Evolutionary conservation across 2,113 vertebrate genomes (phyloP).

Genomic region (Tragelaphus buxtoni): DNA sequence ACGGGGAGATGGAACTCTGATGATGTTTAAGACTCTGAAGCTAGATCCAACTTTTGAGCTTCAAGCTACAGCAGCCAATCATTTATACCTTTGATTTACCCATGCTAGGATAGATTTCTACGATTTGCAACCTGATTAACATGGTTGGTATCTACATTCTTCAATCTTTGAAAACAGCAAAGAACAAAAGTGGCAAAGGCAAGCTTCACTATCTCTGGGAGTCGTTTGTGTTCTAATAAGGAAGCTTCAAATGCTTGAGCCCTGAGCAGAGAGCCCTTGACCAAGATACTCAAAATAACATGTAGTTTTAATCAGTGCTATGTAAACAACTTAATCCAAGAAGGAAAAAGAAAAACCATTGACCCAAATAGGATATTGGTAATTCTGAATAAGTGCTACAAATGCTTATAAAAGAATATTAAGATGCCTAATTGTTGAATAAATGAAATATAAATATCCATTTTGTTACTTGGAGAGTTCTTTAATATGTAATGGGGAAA

Average conservation of each 20-base stretch:
- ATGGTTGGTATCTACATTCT: background rate
- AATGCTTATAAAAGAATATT: conserved; percentile 42
- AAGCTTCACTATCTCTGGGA: background rate
- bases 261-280: background rate
- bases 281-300: background rate
- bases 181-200: background rate
- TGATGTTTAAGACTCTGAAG: background rate
- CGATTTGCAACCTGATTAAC: background rate
- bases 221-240: background rate
- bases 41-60: background rate
- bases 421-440: conserved; percentile 53
- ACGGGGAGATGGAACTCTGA: background rate
- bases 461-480: conserved; percentile 35
- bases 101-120: background rate
- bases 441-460: conserved; percentile 60
- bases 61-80: background rate
- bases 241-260: background rate
- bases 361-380: conserved; percentile 52
- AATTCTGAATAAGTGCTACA: conserved; percentile 51
- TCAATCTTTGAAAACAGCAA: background rate
- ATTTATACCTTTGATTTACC: background rate
- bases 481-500: conserved; percentile 23
- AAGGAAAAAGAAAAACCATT: conserved; percentile 21
- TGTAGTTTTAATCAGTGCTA: background rate
- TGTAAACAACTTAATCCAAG: conserved; percentile 24